phyloP scores from a whole-genome alignment of 1,140 invertebrate genomes.

The Trigoniulus corallinus region DNA sequence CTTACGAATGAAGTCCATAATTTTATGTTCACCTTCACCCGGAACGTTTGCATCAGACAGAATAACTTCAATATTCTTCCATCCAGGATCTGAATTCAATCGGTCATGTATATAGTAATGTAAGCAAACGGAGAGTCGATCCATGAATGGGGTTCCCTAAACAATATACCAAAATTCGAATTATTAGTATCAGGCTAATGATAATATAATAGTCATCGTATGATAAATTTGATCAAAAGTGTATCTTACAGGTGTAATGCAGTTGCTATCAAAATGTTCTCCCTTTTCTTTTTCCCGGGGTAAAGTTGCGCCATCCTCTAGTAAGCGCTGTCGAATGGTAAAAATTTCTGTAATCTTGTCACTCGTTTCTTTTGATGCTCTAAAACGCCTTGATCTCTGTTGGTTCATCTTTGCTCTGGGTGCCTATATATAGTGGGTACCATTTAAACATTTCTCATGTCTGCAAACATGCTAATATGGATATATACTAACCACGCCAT shows the following conservation, averaged over 20 bases:
- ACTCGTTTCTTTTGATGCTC: constrained; percentile 83
- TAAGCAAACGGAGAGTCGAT: constrained; percentile 76
- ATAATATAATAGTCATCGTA: constrained; percentile 3
- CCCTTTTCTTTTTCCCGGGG: constrained; percentile 81
- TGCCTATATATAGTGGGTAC: constrained; percentile 40
- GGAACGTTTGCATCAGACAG: constrained; percentile 97
- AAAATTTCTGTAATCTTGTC: constrained; percentile 81
- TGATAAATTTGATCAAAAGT: too few species aligned
- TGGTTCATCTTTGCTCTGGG: constrained; percentile 99
- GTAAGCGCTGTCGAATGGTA: constrained; percentile 39
- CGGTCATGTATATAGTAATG: constrained; percentile 93
- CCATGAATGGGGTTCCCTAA: constrained; percentile 94
- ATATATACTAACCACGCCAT: constrained; percentile 76
- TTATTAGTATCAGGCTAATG: background rate
- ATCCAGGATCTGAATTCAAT: constrained; percentile 87
- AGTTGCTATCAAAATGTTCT: constrained; percentile 95
- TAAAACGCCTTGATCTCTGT: constrained; percentile 87
- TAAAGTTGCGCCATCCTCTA: constrained; percentile 52
- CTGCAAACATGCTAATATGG: too few species aligned
- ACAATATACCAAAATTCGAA: constrained; percentile 9
- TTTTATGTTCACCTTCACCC: constrained; percentile 98
- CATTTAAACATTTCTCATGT: too few species aligned
- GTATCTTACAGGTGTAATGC: constrained; percentile 76
- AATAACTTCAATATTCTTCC: constrained; percentile 88
- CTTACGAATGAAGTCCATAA: constrained; percentile 96